Evolutionary conservation across 2,797 vertebrate species (phyloP), one percentile per base, ranked within the genome.

Genomic region (Siniperca scherzeri): DNA sequence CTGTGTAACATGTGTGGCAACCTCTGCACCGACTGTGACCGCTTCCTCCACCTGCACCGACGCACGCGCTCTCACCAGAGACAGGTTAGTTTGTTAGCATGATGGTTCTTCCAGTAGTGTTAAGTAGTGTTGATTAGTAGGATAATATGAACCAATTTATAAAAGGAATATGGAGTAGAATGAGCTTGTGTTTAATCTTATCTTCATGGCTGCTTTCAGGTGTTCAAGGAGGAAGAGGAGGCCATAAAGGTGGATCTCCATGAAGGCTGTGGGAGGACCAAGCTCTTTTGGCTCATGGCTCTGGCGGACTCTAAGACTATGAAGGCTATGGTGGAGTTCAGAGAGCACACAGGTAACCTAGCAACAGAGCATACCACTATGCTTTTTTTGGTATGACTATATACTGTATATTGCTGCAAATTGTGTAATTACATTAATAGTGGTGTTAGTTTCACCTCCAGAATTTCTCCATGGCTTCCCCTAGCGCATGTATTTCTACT

Each of bases 311-410:
- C 99, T 6, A 99, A 99, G 95, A 99, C 99, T 33, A 99, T 99
- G 98, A 99, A 99, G 91, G 99, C 99, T 50, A 99, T 99, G 99
- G 98, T 99, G 88, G 99, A 99, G 93, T 99, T 99, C 52, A 97
- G 99, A 93, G 99, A 99, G 91, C 99, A 99, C 90, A 99, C 99
- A 91, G 99, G 99, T 99, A 96, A 94, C 74, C 65, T 0, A 17
- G 21, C 11, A 67, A 46, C 17, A 52, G 7, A 52, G 6, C 33
- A 38, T 3, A 33, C 7, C 27, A 52, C 9, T 48, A 3, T 55
- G 16, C 2, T 48, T 60, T n/a, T 55, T 21, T 3, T 8, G 42
- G 2, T 40, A 3, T 52, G 17, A 62, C 4, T 42, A 17, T 19
- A 56, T 21, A 17, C 5, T 36, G 36, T 9, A 38, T 40, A 40